Percentiles rank a stretch among this genome's conserved stretches.
Evolutionary conservation across 2,113 vertebrate genomes (phyloP).

Genomic region (Mormyrus iriodes): DNA sequence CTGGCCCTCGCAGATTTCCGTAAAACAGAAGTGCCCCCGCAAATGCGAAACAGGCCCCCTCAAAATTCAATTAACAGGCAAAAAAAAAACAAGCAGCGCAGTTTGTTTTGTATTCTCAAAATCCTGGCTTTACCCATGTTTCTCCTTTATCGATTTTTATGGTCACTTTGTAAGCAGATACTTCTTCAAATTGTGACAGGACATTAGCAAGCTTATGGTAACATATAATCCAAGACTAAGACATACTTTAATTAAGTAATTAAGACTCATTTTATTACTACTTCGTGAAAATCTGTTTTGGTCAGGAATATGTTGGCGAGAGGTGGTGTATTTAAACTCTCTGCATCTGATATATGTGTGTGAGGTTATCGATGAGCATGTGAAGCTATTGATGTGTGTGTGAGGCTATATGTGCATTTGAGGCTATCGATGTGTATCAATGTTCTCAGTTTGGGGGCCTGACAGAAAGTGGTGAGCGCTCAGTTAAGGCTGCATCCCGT

Average conservation of each 20-base stretch:
- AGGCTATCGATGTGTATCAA: not conserved
- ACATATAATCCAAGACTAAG: not conserved
- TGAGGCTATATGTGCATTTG: not conserved
- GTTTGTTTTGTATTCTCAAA: not conserved
- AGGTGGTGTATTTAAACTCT: not conserved
- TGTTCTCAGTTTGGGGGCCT: not conserved
- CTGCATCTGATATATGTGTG: not conserved
- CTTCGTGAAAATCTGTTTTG: not conserved
- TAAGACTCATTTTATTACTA: not conserved
- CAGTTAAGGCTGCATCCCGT: not conserved
- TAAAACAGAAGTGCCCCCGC: not conserved
- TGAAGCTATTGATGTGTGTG: not conserved
- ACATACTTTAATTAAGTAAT: not conserved
- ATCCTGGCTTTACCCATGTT: not conserved
- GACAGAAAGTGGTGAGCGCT: not conserved
- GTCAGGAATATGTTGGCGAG: not conserved
- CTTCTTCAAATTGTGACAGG: not conserved
- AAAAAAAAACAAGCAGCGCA: not conserved
- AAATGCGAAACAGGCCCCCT: constrained; percentile 12
- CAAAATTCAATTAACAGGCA: constrained; percentile 1
- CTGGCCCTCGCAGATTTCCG: not conserved
- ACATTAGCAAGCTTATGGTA: not conserved
- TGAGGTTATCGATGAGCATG: not conserved
- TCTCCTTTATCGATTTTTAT: not conserved
- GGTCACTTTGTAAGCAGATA: not conserved